These are phyloP conservation scores for Hydra vulgaris DNA, from an alignment of 30 jellyfish, hydroid and myxozoan genomes.

Conservation along the genomic window DNA sequence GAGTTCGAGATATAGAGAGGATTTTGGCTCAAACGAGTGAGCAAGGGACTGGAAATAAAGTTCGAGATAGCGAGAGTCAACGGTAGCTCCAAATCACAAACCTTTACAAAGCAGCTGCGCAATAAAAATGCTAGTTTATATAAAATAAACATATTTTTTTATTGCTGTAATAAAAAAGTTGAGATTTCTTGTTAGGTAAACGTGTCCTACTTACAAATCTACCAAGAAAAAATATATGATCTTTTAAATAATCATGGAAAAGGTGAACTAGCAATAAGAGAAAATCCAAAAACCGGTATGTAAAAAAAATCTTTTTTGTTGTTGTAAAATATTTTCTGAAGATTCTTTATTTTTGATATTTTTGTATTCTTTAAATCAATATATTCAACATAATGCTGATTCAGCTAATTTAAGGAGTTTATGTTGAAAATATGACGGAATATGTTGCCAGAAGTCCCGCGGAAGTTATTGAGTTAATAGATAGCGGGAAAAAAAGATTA, in stretches of 20 bases:
- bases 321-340: too few relatives aligned
- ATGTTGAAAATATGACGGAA: conserved; percentile 86
- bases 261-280: conserved; percentile 70
- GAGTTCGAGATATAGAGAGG: too few relatives aligned
- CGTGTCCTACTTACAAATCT: conserved; percentile 74
- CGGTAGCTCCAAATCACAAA: too few relatives aligned
- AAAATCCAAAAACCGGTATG: conserved; percentile 74
- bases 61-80: too few relatives aligned
- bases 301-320: too few relatives aligned
- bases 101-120: too few relatives aligned
- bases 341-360: too few relatives aligned
- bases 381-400: background rate
- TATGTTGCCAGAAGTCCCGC: conserved; percentile 85
- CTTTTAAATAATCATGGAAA: conserved; percentile 37
- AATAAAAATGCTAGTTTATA: too few relatives aligned
- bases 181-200: conserved; percentile 35
- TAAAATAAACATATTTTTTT: too few relatives aligned
- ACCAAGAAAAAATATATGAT: conserved; percentile 86
- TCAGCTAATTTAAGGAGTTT: conserved; percentile 45
- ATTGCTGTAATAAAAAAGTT: background rate
- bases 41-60: too few relatives aligned
- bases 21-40: too few relatives aligned
- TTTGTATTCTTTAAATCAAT: background rate
- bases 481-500: conserved; percentile 61
- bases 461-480: conserved; percentile 67